Evolutionary conservation across 2,797 vertebrate species (phyloP).

Genomic region (Gouania willdenowi): DNA sequence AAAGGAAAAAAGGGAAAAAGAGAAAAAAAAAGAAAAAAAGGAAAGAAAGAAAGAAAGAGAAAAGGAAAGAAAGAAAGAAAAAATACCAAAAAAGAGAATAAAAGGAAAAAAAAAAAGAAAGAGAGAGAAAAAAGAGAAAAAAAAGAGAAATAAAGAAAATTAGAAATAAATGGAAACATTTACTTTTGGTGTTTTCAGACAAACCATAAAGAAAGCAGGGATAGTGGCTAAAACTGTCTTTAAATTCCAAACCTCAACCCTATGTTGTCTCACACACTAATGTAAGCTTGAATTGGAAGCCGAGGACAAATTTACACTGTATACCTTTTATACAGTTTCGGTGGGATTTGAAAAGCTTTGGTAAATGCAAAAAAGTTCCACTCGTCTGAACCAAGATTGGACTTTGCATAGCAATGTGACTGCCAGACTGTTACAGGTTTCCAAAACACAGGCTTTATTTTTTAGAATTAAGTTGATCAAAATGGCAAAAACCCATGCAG

Average conservation of each 20-base stretch:
- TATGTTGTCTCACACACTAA: slow-evolving; percentile 27
- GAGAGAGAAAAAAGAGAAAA: too few relatives aligned
- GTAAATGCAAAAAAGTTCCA: slow-evolving; percentile 41
- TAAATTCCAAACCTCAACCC: slow-evolving; percentile 30
- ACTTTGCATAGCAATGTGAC: slow-evolving; percentile 60
- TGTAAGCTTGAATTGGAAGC: slow-evolving; percentile 9
- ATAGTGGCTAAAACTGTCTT: slow-evolving; percentile 26
- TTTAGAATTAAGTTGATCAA: slow-evolving; percentile 40
- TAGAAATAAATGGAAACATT: slow-evolving; percentile 12
- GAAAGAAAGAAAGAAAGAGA: too few relatives aligned
- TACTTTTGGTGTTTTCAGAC: slow-evolving; percentile 10
- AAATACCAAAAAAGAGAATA: too few relatives aligned
- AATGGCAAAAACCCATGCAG: slow-evolving; percentile 2
- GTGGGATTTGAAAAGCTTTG: slow-evolving; percentile 20
- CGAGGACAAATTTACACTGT: slow-evolving; percentile 28
- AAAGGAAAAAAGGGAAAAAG: too few relatives aligned
- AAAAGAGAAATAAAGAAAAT: too few relatives aligned
- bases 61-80: too few relatives aligned
- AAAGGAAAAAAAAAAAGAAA: too few relatives aligned
- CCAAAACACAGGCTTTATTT: slow-evolving; percentile 44
- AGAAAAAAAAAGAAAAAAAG: too few relatives aligned
- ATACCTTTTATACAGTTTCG: slow-evolving; percentile 33
- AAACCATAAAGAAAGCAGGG: slow-evolving; percentile 11
- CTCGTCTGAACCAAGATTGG: slow-evolving; percentile 47
- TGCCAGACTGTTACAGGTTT: slow-evolving; percentile 42